Conservation (phyloP, 2,797 vertebrate species). For the Spinus pinus region DNA sequence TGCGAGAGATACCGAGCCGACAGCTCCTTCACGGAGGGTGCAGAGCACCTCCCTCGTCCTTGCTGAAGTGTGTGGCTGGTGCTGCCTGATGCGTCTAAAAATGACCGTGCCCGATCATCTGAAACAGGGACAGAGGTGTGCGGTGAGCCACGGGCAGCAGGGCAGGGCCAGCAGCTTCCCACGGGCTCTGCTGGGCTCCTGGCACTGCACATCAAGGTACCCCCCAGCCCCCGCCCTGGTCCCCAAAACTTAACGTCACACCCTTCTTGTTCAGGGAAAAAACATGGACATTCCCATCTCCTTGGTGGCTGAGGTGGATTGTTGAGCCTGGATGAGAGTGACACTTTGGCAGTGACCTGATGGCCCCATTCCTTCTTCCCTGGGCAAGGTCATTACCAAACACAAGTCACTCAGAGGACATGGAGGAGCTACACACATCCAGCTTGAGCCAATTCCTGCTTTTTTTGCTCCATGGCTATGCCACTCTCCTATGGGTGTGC, state of each 20-base stretch:
- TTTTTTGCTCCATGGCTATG: accelerated
- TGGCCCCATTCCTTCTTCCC: not conserved
- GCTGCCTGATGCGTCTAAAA: conserved; percentile 72
- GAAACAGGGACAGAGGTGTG: conserved; percentile 27
- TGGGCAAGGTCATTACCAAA: not conserved
- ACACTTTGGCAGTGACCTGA: not conserved
- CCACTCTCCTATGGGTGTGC: accelerated
- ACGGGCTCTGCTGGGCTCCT: not conserved
- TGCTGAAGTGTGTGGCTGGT: conserved; percentile 27
- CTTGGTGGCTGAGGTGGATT: not conserved
- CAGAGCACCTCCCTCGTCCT: conserved; percentile 63
- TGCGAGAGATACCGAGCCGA: conserved; percentile 80
- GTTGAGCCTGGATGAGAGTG: not conserved
- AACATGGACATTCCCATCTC: not conserved
- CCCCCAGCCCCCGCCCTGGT: accelerated
- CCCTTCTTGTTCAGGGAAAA: not conserved
- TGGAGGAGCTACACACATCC: accelerated
- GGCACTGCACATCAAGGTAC: accelerated
- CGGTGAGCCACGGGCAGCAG: accelerated
- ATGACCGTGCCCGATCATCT: conserved; percentile 79
- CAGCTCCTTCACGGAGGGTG: conserved; percentile 81
- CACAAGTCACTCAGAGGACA: accelerated
- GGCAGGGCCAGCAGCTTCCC: not conserved
- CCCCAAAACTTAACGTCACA: not conserved
- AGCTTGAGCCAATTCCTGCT: not conserved